A percentile compares a stretch with the other conserved stretches of the same genome.
Evolutionary conservation across 2,113 vertebrate species (phyloP).

Genomic region (Tachuris rubrigastra): DNA sequence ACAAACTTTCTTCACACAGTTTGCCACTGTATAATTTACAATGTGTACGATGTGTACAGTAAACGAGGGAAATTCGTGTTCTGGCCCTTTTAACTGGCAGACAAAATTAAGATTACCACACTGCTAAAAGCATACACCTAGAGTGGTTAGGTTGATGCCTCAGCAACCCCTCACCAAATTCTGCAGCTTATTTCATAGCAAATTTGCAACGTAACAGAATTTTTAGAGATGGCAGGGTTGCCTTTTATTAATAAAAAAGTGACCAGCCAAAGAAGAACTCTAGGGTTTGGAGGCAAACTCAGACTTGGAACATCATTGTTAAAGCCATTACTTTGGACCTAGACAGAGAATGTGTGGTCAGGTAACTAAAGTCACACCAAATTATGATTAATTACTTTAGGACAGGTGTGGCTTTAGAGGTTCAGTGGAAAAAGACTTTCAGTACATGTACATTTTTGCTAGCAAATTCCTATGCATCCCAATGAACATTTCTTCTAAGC

Average conservation of each 20-base stretch:
- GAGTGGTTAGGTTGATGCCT: not conserved
- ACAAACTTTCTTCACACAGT: not conserved
- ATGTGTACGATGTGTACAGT: too few relatives aligned
- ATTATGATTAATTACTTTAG: not conserved
- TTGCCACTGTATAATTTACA: not conserved
- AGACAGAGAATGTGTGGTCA: not conserved
- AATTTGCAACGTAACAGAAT: not conserved
- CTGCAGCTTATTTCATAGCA: slow-evolving; percentile 17
- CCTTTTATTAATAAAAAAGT: not conserved
- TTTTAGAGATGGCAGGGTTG: not conserved
- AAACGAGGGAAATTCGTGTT: not conserved
- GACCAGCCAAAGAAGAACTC: not conserved
- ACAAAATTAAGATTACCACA: not conserved
- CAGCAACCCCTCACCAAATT: not conserved
- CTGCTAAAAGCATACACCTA: not conserved
- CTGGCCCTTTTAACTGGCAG: not conserved
- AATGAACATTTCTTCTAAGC: slow-evolving; percentile 74
- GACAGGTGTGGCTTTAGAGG: slow-evolving; percentile 12
- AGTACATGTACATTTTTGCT: slow-evolving; percentile 67
- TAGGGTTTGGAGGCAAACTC: not conserved
- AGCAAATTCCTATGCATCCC: slow-evolving; percentile 71
- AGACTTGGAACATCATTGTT: not conserved
- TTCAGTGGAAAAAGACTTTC: slow-evolving; percentile 31
- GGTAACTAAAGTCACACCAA: not conserved
- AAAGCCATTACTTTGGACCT: not conserved